Base-by-base conservation (phyloP, 2,797 vertebrate genomes). In the Coracias cyanogaster region DNA sequence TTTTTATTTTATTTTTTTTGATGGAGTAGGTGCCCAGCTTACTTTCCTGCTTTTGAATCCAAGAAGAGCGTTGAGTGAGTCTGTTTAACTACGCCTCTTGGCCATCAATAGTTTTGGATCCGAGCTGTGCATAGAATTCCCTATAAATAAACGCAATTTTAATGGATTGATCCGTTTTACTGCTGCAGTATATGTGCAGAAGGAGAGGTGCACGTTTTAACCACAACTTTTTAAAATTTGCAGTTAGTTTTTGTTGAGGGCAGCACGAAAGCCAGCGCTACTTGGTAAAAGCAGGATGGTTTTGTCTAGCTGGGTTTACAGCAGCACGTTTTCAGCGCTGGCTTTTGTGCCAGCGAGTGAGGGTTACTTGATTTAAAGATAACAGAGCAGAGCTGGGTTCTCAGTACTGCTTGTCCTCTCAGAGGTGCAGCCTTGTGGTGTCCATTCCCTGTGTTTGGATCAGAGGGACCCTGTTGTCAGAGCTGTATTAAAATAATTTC, bases 271-370 rank as follows among this genome's bases (percentile, higher is more conserved):
- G 37, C 18, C 20, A 10, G n/a, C 5, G 8, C 45, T 33, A 1
- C 28, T 29, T 33, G 55, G 28, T 64, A 16, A 54, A 52, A 25
- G 26, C 29, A 39, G 49, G 51, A 6, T 82, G 72, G 11, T 39
- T 89, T 92, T 82, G 13, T 65, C 31, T 25, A 14, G 17, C 41
- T 0, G 2, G 26, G 29, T 43, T 43, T 65, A 71, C 61, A 35
- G 57, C 28, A 55, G n/a, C 2, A 2, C 6, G 11, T n/a, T 1
- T 46, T 67, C 16, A 31, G 33, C 0, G 1, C 7, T 57, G 33
- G 70, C 57, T 15, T 78, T 58, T 1, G 1, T 29, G 15, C 17
- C 10, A 14, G 6, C 25, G 16, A 4, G 31, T 16, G 33, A 62
- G 45, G 11, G 17, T n/a, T 64, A 5, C 43, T 64, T 48, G 43